A percentile compares a stretch with the other conserved stretches of the same genome.
Conservation (phyloP, 2,888 invertebrate genomes). For the Polydrusus cervinus region DNA sequence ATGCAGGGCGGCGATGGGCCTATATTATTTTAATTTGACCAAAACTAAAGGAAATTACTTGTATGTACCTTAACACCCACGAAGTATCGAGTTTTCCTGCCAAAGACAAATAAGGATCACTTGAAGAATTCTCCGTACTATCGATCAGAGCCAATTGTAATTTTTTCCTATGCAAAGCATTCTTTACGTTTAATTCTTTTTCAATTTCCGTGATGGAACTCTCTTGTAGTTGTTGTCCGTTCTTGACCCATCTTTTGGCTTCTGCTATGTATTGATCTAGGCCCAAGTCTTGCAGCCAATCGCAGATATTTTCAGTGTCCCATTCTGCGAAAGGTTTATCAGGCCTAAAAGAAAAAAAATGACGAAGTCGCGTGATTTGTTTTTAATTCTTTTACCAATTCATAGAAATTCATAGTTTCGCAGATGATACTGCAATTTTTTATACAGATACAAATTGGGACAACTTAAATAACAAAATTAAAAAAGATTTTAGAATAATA, state of each 20-base stretch:
- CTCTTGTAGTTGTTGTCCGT: constrained; percentile 85
- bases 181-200: constrained; percentile 88
- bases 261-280: constrained; percentile 86
- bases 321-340: constrained; percentile 86
- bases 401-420: too few relatives aligned
- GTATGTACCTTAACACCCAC: constrained; percentile 77
- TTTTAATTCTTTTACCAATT: too few relatives aligned
- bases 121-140: constrained; percentile 69
- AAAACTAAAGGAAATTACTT: too few relatives aligned
- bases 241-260: constrained; percentile 88
- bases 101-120: constrained; percentile 50
- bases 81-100: constrained; percentile 78
- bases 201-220: constrained; percentile 89
- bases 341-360: constrained; percentile 74
- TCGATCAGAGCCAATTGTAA: constrained; percentile 84
- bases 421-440: too few relatives aligned
- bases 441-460: too few relatives aligned
- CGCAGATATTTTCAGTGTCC: constrained; percentile 86
- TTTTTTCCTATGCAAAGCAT: constrained; percentile 93
- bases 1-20: too few relatives aligned
- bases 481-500: too few relatives aligned
- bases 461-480: too few relatives aligned
- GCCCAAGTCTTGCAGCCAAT: constrained; percentile 86
- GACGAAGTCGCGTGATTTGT: too few relatives aligned
- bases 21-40: too few relatives aligned